A percentile compares a stretch with the other conserved stretches of the same genome.
Evolutionary conservation across 2,113 vertebrate genomes (phyloP).

Genomic region (Alligator sinensis): DNA sequence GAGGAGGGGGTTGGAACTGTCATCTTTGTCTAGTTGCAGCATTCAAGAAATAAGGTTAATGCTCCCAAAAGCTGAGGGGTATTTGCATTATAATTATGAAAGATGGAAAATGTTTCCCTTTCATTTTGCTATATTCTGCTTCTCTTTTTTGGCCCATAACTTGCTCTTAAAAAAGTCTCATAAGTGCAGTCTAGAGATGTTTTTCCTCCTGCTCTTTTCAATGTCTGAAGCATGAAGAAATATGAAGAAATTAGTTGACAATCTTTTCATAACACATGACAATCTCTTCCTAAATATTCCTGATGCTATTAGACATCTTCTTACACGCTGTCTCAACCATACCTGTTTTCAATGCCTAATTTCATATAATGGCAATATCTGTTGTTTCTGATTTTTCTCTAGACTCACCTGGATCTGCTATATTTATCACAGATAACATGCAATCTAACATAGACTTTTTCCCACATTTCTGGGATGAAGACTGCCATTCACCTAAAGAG

Average conservation of each 20-base stretch:
- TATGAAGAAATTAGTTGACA: neutral
- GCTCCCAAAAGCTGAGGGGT: neutral
- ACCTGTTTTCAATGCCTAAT: neutral
- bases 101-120: neutral
- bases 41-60: neutral
- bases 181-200: too few species aligned
- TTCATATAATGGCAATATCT: too few species aligned
- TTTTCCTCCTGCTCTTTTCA: neutral
- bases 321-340: neutral
- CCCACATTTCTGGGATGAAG: neutral
- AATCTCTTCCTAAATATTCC: neutral
- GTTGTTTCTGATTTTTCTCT: slow-evolving; percentile 30
- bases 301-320: neutral
- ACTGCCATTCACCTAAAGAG: slow-evolving; percentile 5
- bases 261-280: neutral
- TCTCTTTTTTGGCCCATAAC: neutral
- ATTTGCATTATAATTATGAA: neutral
- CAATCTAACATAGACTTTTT: neutral
- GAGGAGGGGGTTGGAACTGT: neutral
- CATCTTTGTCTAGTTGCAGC: neutral
- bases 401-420: neutral
- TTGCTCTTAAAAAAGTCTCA: neutral
- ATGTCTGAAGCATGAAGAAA: neutral
- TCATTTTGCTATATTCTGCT: accelerated
- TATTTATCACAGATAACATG: slow-evolving; percentile 46